Percentiles rank a stretch among this genome's conserved stretches.
phyloP scores from a whole-genome alignment of 2,113 vertebrate genomes.

The Accipiter virgatus region DNA sequence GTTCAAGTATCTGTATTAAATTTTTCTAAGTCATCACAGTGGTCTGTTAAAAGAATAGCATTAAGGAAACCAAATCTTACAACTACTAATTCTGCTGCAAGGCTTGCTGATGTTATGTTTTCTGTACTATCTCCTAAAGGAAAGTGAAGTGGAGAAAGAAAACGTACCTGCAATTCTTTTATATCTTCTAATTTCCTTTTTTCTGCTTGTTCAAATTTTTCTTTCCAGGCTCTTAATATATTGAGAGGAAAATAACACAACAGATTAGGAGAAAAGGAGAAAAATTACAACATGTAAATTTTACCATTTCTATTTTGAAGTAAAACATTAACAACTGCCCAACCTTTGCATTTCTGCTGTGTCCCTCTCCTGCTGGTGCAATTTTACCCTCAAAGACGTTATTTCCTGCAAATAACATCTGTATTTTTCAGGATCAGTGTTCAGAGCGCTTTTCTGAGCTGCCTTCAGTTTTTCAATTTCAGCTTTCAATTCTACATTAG shows the following conservation, averaged over 20 bases:
- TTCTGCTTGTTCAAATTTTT: slow-evolving; percentile 90
- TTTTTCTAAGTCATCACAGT: not conserved
- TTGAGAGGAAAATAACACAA: not conserved
- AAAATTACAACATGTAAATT: not conserved
- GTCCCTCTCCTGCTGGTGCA: slow-evolving; percentile 87
- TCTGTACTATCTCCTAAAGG: not conserved
- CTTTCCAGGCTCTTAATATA: slow-evolving; percentile 84
- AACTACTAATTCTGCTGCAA: not conserved
- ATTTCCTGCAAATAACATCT: slow-evolving; percentile 87
- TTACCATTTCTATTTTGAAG: not conserved
- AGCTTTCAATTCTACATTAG: slow-evolving; percentile 85
- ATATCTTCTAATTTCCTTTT: slow-evolving; percentile 89
- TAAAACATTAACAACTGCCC: not conserved
- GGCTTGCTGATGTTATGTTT: not conserved
- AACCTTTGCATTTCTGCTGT: slow-evolving; percentile 90
- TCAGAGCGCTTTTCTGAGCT: slow-evolving; percentile 82
- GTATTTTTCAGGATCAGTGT: slow-evolving; percentile 84
- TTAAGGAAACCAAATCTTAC: not conserved
- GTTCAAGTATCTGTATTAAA: not conserved
- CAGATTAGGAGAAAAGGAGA: not conserved
- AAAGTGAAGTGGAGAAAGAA: not conserved
- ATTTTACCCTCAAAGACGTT: slow-evolving; percentile 76
- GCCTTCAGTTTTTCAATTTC: slow-evolving; percentile 93
- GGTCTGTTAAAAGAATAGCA: not conserved
- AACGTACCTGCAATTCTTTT: slow-evolving; percentile 86